phyloP scores from a whole-genome alignment of 2,113 vertebrate genomes.

The Ondatra zibethicus region DNA sequence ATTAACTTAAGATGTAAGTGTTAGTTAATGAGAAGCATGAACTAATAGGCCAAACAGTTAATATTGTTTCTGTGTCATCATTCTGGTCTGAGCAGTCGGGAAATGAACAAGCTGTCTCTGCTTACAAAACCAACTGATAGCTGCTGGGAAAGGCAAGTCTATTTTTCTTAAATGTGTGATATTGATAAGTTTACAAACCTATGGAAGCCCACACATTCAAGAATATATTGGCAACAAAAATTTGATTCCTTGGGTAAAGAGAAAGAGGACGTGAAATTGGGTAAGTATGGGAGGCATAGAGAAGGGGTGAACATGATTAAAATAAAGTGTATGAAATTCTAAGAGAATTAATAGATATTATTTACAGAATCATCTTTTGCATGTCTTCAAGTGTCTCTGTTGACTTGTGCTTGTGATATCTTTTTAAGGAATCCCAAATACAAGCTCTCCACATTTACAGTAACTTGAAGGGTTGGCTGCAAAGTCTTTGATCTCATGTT shows the following conservation, averaged over 20 bases:
- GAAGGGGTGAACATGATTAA: too few relatives aligned
- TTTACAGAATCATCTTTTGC: neutral
- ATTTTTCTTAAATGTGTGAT: neutral
- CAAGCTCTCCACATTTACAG: neutral
- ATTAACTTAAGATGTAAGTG: too few relatives aligned
- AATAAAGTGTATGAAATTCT: neutral
- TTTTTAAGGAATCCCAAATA: conserved; percentile 12
- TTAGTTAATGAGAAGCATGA: too few relatives aligned
- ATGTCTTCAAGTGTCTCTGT: neutral
- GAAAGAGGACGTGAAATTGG: neutral
- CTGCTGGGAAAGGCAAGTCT: neutral
- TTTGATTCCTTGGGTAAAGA: neutral
- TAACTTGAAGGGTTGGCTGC: neutral
- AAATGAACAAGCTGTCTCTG: too few relatives aligned
- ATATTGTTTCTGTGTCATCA: too few relatives aligned
- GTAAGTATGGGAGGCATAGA: neutral
- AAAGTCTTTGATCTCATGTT: neutral
- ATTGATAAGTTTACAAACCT: neutral
- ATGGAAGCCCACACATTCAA: neutral
- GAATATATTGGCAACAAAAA: neutral
- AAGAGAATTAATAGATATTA: neutral
- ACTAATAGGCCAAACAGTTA: too few relatives aligned
- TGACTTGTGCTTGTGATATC: neutral
- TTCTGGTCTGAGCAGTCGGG: too few relatives aligned
- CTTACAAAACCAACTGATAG: neutral